Conservation (phyloP, 1,140 invertebrate species). For the Drosophila chauvacae region DNA sequence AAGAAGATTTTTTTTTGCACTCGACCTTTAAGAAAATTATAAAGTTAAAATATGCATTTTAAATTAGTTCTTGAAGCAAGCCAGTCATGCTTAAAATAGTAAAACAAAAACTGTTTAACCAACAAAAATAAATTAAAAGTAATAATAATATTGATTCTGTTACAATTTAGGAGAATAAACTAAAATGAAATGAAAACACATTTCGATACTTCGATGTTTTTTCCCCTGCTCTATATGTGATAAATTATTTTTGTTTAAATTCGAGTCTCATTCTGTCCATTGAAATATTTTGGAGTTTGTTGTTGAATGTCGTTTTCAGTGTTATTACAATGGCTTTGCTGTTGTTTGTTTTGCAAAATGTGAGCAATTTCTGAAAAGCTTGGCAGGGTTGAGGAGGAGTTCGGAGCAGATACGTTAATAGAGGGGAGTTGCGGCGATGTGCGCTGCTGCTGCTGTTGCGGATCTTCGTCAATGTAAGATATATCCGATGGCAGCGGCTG, state of each 20-base stretch:
- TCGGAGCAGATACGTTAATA: conserved; percentile 20
- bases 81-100: background rate
- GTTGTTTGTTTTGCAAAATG: conserved; percentile 37
- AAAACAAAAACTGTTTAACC: background rate
- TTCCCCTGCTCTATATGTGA: conserved; percentile 6
- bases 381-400: conserved; percentile 20
- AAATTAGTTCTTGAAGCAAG: background rate
- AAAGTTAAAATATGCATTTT: background rate
- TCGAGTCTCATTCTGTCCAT: conserved; percentile 73
- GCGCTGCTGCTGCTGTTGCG: conserved; percentile 81
- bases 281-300: conserved; percentile 24
- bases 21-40: too few species aligned
- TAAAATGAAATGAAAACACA: background rate
- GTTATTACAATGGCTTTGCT: conserved; percentile 30
- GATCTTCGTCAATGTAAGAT: conserved; percentile 96
- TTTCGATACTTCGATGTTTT: conserved; percentile 5
- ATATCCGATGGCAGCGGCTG: conserved; percentile 89
- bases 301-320: conserved; percentile 20
- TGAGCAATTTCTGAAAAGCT: conserved; percentile 60
- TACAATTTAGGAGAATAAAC: background rate
- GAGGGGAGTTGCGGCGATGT: conserved; percentile 40
- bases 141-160: background rate
- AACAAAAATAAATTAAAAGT: background rate
- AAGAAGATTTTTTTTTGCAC: background rate
- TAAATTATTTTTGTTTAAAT: conserved; percentile 52